Evolutionary conservation across 2,888 invertebrate genomes (phyloP), one percentile per base, ranked within the genome.

Genomic region (Parelbella ahira): DNA sequence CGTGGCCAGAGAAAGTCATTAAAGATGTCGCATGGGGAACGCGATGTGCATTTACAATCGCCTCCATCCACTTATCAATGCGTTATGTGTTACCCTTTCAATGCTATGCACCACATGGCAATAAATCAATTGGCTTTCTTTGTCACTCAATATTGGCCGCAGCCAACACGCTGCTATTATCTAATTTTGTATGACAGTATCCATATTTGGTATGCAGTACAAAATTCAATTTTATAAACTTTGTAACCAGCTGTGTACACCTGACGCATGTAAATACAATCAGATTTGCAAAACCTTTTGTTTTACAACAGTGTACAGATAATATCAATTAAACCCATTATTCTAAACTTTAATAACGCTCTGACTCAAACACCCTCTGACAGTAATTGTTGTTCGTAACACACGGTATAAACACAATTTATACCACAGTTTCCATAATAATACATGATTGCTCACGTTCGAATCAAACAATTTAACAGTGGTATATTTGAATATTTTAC

Each of bases 1-100:
- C 56, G 54, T 53, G 66, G 57, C 54, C 69, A 73, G 83, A 79
- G 84, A 86, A 86, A 84, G 84, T 79, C 82, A 83, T 81, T 81
- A 80, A 71, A 70, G 75, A 77, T 73, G 77, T 68, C 76, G 63
- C 65, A 53, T 52, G 52, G 54, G 56, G 53, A 37, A 63, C 71
- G 62, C 58, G 59, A 7, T 54, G 51, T 51, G 77, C 72, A 77
- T 79, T 65, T 57, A n/a, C 62, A 71, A 79, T 65, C 7, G 51
- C 49, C 21, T 44, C 53, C 50, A 55, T 54, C 54, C 51, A 59
- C 58, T 15, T 64, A 62, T 50, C 53, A 51, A 62, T 62, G 54
- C 57, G 45, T 27, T 48, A 39, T 29, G 33, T 44, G 21, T 37
- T 19, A 7, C 27, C 37, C 39, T 25, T 42, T 41, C 37, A 47